Conservation (phyloP, 1,140 invertebrate genomes). For the Drosophila obscura region DNA sequence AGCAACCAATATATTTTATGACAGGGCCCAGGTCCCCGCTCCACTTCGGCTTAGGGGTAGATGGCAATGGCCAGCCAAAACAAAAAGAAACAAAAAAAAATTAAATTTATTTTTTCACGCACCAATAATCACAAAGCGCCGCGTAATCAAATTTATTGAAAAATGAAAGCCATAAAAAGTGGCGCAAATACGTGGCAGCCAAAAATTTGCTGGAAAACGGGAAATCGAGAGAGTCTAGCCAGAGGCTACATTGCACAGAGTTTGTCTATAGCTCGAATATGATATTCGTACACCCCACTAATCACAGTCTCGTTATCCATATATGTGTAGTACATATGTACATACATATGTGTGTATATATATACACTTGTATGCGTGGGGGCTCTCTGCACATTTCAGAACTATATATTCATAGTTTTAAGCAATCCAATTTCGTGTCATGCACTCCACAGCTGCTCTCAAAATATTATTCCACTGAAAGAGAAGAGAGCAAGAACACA, state of each 20-base stretch:
- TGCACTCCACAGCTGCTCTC: constrained; percentile 18
- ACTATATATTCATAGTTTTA: constrained; percentile 9
- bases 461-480: constrained; percentile 30
- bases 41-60: constrained; percentile 44
- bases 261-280: constrained; percentile 14
- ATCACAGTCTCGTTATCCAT: too few species aligned
- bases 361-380: too few species aligned
- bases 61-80: constrained; percentile 1
- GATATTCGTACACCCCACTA: neutral
- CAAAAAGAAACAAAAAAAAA: constrained; percentile 36
- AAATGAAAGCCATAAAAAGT: constrained; percentile 75
- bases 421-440: constrained; percentile 31
- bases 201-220: constrained; percentile 13
- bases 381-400: neutral
- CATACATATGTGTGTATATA: too few species aligned
- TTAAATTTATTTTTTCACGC: constrained; percentile 81
- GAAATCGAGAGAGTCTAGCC: constrained; percentile 10
- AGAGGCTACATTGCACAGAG: constrained; percentile 2
- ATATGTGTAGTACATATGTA: too few species aligned
- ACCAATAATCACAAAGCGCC: constrained; percentile 81
- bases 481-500: neutral
- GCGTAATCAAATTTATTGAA: constrained; percentile 83
- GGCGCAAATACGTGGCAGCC: constrained; percentile 49
- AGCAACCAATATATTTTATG: constrained; percentile 70
- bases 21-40: constrained; percentile 17